Percentiles rank a stretch among this genome's conserved stretches.
phyloP scores from a whole-genome alignment of 1,140 invertebrate species.

The Macrosteles quadrilineatus region DNA sequence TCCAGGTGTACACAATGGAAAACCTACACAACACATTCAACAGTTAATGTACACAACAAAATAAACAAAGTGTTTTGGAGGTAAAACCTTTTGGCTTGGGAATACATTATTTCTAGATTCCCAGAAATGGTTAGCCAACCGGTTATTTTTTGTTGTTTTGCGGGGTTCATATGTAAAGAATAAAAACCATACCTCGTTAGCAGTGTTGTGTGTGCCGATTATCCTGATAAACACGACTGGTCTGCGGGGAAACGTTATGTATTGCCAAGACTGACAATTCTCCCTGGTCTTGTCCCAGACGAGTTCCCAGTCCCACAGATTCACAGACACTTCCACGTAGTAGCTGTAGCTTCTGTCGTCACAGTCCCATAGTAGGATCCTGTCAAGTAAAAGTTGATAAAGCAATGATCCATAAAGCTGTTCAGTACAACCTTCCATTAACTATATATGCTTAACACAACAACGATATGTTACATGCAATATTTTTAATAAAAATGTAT shows the following conservation, averaged over 20 bases:
- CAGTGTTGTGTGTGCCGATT: slow-evolving; percentile 94
- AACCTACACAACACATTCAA: slow-evolving; percentile 71
- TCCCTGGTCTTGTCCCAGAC: slow-evolving; percentile 76
- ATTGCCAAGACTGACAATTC: slow-evolving; percentile 89
- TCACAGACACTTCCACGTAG: slow-evolving; percentile 94
- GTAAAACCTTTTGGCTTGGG: too few relatives aligned
- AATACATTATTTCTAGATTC: too few relatives aligned
- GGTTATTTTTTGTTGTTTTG: too few relatives aligned
- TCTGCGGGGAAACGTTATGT: slow-evolving; percentile 74
- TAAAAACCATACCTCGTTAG: slow-evolving; percentile 83
- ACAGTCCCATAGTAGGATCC: slow-evolving; percentile 95
- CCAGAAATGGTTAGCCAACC: too few relatives aligned
- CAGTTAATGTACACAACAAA: slow-evolving; percentile 33
- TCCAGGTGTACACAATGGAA: slow-evolving; percentile 98
- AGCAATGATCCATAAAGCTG: too few relatives aligned
- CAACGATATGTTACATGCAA: too few relatives aligned
- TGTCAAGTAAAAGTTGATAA: slow-evolving; percentile 49
- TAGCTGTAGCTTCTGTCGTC: slow-evolving; percentile 96
- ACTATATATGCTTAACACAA: too few relatives aligned
- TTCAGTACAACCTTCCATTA: too few relatives aligned
- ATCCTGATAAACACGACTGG: slow-evolving; percentile 94
- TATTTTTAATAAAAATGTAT: too few relatives aligned
- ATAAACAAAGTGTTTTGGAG: too few relatives aligned
- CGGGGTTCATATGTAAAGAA: too few relatives aligned
- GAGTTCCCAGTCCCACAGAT: slow-evolving; percentile 86